Base-by-base conservation (phyloP, 2,888 invertebrate genomes). In the Cerastis rubricosa region DNA sequence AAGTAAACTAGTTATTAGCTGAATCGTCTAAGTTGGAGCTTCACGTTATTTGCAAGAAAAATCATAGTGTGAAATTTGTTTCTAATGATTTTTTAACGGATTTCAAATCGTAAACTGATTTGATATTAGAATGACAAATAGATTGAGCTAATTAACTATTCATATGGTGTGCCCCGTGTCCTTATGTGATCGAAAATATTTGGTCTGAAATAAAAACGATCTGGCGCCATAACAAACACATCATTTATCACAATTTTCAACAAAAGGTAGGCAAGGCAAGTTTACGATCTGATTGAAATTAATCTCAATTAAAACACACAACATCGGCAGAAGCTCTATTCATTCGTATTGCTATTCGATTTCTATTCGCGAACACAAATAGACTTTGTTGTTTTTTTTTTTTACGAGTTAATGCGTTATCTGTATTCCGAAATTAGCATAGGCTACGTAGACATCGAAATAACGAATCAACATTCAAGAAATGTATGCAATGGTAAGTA, bases 341-440 rank as follows among this genome's bases (percentile, higher is more conserved):
- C 64, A 81, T 74, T 40, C 51, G 76, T 67, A 71, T 78, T 71
- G 66, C 64, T 73, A 66, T 63, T 80, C 57, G 51, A 76, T 81
- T 74, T 78, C 69, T 74, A 74, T 84, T 68, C 83, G 78, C 71
- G 64, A 82, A 74, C 84, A 47, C 64, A 73, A 85, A 84, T 85
- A 83, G 65, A 75, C 61, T 80, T 29, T 70, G 75, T 74, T 68
- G 72, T 77, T 71, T 85, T 77, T 51, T 73, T 74, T 83, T 83
- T 85, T 83, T 82, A 83, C 73, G 78, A 78, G 77, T 72, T 75
- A 74, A 78, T 85, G 73, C 22, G 78, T 76, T 86, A 84, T 84
- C 85, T 85, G 82, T 85, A 85, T 85, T 84, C 83, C 74, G 54
- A 84, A 84, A 84, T 84, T 85, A 84, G 86, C 83, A 82, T 85